phyloP scores from a whole-genome alignment of 2,888 invertebrate genomes.

The Orthosia incerta region DNA sequence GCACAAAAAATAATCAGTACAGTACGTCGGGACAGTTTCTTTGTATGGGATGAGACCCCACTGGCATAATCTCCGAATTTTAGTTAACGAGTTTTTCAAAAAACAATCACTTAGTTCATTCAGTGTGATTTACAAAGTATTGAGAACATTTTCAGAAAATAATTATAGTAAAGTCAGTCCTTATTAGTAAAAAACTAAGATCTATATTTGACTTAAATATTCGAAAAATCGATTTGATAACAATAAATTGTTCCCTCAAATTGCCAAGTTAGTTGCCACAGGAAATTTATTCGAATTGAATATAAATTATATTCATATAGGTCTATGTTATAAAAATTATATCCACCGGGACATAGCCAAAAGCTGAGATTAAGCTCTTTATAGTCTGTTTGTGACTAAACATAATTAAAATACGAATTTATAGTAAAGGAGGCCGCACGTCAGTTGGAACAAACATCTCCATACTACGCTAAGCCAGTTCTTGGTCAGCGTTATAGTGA shows the following conservation, averaged over 20 bases:
- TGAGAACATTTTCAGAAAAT: neutral
- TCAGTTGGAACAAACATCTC: neutral
- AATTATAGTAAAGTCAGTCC: neutral
- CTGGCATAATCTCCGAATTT: conserved; percentile 23
- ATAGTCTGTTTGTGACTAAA: neutral
- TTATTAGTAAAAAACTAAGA: conserved; percentile 14
- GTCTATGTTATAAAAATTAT: neutral
- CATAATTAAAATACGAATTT: conserved; percentile 16
- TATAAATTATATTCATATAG: neutral
- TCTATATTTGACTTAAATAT: neutral
- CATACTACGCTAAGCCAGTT: neutral
- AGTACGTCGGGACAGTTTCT: too few species aligned
- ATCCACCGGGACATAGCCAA: neutral
- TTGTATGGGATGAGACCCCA: too few species aligned
- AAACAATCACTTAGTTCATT: conserved; percentile 6
- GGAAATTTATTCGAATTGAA: neutral
- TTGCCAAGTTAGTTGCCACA: neutral
- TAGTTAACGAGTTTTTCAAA: neutral
- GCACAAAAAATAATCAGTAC: too few species aligned
- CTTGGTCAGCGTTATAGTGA: too few species aligned
- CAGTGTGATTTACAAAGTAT: neutral
- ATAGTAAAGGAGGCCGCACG: neutral
- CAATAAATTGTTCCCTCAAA: conserved; percentile 21
- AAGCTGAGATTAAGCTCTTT: conserved; percentile 5
- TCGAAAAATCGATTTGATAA: conserved; percentile 5